These are phyloP conservation scores for Anas acuta DNA, from an alignment of 2,797 vertebrate genomes.

Conservation along the genomic window DNA sequence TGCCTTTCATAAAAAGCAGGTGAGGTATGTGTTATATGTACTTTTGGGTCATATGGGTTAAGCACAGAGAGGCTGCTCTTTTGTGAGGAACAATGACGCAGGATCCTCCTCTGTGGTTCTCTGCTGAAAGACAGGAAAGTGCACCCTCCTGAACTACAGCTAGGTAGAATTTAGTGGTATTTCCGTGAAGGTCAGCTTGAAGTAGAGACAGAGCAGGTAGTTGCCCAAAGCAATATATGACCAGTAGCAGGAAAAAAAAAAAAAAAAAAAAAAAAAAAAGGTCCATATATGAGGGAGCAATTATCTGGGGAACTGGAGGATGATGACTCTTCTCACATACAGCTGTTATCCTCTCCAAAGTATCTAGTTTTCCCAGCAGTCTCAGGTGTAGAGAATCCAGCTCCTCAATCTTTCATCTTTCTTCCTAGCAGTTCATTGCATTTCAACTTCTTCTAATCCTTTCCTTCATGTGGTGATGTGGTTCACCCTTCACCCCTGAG, in stretches of 20 bases:
- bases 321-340: background rate
- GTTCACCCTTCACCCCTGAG: background rate
- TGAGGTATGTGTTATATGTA: accelerated
- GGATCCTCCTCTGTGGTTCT: background rate
- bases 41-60: background rate
- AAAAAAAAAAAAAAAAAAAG: background rate
- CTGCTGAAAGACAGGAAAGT: background rate
- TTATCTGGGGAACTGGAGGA: background rate
- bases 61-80: background rate
- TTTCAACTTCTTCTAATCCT: background rate
- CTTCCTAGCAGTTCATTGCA: background rate
- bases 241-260: background rate
- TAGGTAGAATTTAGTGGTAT: background rate
- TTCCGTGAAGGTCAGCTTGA: background rate
- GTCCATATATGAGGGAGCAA: background rate
- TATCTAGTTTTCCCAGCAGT: background rate
- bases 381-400: background rate
- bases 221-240: background rate
- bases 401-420: background rate
- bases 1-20: background rate
- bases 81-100: background rate
- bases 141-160: background rate
- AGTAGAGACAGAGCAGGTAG: background rate
- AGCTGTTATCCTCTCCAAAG: background rate
- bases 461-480: background rate